phyloP scores from a whole-genome alignment of 2,888 invertebrate genomes.

The Volucella bombylans region DNA sequence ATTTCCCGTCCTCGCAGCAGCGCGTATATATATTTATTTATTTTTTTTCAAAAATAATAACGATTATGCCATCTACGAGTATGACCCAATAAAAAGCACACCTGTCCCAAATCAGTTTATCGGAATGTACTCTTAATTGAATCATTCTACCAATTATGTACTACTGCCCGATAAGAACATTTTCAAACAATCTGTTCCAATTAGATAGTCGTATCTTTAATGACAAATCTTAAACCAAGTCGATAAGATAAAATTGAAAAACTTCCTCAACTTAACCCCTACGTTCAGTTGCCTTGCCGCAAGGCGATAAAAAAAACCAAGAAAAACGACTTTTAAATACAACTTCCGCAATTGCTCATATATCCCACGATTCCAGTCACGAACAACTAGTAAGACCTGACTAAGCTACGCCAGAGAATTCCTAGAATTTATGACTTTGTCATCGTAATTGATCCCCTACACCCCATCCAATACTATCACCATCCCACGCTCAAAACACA shows the following conservation, averaged over 20 bases:
- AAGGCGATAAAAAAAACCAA: background rate
- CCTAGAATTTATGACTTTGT: slow-evolving; percentile 63
- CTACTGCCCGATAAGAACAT: background rate
- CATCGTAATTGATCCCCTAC: slow-evolving; percentile 10
- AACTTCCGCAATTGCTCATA: slow-evolving; percentile 65
- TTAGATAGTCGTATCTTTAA: background rate
- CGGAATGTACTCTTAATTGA: too few relatives aligned
- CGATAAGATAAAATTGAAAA: slow-evolving; percentile 47
- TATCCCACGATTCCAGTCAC: background rate
- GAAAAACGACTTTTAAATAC: slow-evolving; percentile 3
- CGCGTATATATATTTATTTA: too few relatives aligned
- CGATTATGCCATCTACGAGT: too few relatives aligned
- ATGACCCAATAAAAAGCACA: too few relatives aligned
- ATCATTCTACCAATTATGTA: too few relatives aligned
- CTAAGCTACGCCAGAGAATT: slow-evolving; percentile 40
- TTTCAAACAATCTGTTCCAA: background rate
- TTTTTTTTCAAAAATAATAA: too few relatives aligned
- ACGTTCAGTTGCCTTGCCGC: background rate
- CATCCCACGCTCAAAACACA: background rate
- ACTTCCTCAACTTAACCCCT: slow-evolving; percentile 28
- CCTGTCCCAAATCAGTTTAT: too few relatives aligned
- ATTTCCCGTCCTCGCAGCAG: too few relatives aligned
- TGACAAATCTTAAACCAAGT: slow-evolving; percentile 12
- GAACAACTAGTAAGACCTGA: slow-evolving; percentile 50
- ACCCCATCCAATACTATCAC: background rate